These are phyloP conservation scores for Trachymyrmex cornetzi DNA, from an alignment of 1,140 invertebrate genomes.

Conservation along the genomic window DNA sequence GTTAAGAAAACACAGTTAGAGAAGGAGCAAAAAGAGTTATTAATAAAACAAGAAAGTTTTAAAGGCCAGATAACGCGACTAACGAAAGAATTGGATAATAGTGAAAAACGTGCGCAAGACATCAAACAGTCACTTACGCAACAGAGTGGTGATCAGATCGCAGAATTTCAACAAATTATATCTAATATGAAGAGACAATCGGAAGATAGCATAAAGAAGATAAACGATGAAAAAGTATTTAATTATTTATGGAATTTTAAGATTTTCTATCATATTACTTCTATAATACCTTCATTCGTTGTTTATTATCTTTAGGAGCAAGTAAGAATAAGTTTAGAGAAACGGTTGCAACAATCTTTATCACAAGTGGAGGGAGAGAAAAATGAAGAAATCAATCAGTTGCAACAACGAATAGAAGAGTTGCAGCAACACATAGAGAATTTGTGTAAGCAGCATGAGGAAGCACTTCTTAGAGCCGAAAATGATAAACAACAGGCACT, in stretches of 20 bases:
- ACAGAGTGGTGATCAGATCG: conserved; percentile 91
- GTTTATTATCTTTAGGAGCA: conserved; percentile 86
- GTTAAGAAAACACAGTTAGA: conserved; percentile 91
- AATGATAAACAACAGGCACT: conserved; percentile 96
- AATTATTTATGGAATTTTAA: conserved; percentile 14
- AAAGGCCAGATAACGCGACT: conserved; percentile 90
- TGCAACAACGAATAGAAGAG: conserved; percentile 91
- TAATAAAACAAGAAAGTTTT: conserved; percentile 92
- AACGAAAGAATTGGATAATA: conserved; percentile 91
- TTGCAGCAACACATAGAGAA: conserved; percentile 92
- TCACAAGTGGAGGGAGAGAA: conserved; percentile 91
- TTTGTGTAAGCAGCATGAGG: conserved; percentile 93
- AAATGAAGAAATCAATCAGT: conserved; percentile 90
- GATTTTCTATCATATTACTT: neutral
- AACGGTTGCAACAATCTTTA: conserved; percentile 91
- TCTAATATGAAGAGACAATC: conserved; percentile 91
- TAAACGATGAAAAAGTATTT: conserved; percentile 92
- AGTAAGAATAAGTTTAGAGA: conserved; percentile 90
- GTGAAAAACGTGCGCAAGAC: conserved; percentile 91
- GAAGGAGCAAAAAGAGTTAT: conserved; percentile 91
- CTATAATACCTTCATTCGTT: neutral
- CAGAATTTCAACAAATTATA: conserved; percentile 92
- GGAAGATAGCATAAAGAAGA: conserved; percentile 91
- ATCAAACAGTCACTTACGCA: conserved; percentile 91
- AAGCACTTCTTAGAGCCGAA: conserved; percentile 93